Evolutionary conservation across 2,888 invertebrate species (phyloP).

Genomic region (Eucera pruinosa): DNA sequence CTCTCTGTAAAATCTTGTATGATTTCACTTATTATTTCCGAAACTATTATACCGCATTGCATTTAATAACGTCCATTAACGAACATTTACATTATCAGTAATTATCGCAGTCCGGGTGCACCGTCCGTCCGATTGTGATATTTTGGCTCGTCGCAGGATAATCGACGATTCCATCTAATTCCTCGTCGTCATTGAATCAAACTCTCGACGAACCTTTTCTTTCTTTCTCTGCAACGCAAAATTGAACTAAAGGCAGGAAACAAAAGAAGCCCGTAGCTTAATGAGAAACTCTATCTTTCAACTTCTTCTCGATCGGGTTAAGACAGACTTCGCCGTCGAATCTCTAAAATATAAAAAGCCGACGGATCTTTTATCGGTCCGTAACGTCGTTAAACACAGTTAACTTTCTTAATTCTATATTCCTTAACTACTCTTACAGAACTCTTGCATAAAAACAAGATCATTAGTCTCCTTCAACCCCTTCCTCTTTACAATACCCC

Average conservation of each 20-base stretch:
- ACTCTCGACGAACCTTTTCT: background rate
- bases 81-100: slow-evolving; percentile 81
- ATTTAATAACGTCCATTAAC: slow-evolving; percentile 82
- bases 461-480: background rate
- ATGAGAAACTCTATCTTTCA: slow-evolving; percentile 18
- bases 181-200: slow-evolving; percentile 9
- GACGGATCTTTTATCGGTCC: background rate
- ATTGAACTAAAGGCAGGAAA: background rate
- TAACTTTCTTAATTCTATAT: slow-evolving; percentile 12
- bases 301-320: slow-evolving; percentile 3
- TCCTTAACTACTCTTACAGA: background rate
- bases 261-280: too few relatives aligned
- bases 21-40: too few relatives aligned
- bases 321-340: background rate
- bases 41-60: slow-evolving; percentile 77
- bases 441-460: background rate
- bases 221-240: background rate
- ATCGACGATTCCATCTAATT: slow-evolving; percentile 35
- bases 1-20: too few relatives aligned
- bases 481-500: background rate
- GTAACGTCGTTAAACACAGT: slow-evolving; percentile 13
- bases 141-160: slow-evolving; percentile 62
- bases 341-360: slow-evolving; percentile 4
- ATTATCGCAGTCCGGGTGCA: slow-evolving; percentile 75
- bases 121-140: slow-evolving; percentile 59